phyloP scores from a whole-genome alignment of 2,888 invertebrate species.

The Drymonia ruficornis region DNA sequence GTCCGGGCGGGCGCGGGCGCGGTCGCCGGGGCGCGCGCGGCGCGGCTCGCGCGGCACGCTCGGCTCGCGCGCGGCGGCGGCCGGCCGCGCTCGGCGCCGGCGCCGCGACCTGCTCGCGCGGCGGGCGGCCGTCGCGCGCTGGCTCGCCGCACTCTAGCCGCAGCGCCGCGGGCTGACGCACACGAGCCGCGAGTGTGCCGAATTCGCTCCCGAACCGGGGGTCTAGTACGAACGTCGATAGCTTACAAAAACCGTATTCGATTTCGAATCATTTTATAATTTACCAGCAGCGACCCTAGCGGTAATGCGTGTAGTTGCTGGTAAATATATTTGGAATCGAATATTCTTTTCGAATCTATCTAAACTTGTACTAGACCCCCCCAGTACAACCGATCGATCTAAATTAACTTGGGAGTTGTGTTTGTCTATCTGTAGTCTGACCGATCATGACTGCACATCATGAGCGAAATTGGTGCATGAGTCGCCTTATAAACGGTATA shows the following conservation, averaged over 20 bases:
- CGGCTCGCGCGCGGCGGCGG: neutral
- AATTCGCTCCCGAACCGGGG: neutral
- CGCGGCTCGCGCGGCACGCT: slow-evolving; percentile 12
- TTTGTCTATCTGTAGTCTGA: neutral
- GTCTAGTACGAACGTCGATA: neutral
- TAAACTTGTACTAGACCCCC: neutral
- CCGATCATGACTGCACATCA: neutral
- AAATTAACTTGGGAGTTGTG: neutral
- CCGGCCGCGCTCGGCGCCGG: slow-evolving; percentile 14
- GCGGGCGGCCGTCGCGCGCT: slow-evolving; percentile 15
- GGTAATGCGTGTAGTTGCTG: no score
- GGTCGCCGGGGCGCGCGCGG: slow-evolving; percentile 10
- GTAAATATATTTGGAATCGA: no score
- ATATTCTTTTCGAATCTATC: neutral
- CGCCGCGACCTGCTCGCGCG: slow-evolving; percentile 17
- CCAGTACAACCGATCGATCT: no score
- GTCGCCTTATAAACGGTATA: neutral
- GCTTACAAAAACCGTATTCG: neutral
- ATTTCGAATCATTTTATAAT: neutral
- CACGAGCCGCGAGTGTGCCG: neutral
- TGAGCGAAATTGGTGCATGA: neutral
- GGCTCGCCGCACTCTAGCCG: slow-evolving; percentile 7
- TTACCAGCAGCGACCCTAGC: no score
- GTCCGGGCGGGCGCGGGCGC: slow-evolving; percentile 21
- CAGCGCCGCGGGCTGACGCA: slow-evolving; percentile 14